Evolutionary conservation across 2,113 vertebrate genomes (phyloP).

Genomic region (Atrichornis clamosus): DNA sequence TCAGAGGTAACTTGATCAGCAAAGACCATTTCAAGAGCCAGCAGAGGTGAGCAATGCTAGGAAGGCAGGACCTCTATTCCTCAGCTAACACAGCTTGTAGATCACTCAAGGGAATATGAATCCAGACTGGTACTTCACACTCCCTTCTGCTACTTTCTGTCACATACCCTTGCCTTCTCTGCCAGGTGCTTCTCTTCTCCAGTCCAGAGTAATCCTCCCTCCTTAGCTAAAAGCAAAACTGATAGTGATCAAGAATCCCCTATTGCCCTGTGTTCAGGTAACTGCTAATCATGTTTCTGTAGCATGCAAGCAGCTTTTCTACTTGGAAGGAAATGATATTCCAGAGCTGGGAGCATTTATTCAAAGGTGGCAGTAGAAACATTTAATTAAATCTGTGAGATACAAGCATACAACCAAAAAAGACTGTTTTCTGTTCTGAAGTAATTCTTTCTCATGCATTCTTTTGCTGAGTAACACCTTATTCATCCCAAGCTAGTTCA

Average conservation of each 20-base stretch:
- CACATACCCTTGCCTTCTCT: fast-evolving
- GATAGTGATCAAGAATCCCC: neutral
- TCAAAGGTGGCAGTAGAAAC: neutral
- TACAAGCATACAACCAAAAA: neutral
- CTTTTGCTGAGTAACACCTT: conserved; percentile 41
- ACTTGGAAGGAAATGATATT: neutral
- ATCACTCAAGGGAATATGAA: neutral
- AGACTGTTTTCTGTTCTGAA: neutral
- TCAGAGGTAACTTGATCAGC: neutral
- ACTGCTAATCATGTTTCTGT: neutral
- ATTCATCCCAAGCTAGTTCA: conserved; percentile 35
- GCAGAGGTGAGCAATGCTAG: neutral
- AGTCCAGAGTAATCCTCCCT: neutral
- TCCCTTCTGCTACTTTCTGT: neutral
- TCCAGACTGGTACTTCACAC: neutral
- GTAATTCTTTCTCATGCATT: neutral
- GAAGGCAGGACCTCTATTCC: neutral
- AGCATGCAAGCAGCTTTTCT: neutral
- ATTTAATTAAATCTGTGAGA: neutral
- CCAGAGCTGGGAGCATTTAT: neutral
- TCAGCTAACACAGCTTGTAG: neutral
- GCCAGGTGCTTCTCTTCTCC: neutral
- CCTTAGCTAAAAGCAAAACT: neutral
- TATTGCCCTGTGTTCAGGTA: neutral
- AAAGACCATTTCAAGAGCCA: neutral